phyloP scores from a whole-genome alignment of 2,888 invertebrate genomes.

The Fragum whitleyi region DNA sequence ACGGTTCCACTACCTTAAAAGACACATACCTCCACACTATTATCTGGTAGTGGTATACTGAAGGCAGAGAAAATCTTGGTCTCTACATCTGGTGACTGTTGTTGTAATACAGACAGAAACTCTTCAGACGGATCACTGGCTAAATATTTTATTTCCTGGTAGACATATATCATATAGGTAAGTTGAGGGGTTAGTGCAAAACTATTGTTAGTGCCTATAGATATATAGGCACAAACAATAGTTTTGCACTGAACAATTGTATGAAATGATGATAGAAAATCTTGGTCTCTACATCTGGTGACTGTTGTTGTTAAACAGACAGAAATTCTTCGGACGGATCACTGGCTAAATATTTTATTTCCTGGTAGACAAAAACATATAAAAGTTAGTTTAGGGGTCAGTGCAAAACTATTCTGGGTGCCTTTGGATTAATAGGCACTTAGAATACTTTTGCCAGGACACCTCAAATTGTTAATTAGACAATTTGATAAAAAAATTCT shows the following conservation, averaged over 20 bases:
- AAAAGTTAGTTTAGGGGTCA: too few relatives aligned
- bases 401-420: too few relatives aligned
- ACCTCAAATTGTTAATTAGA: too few relatives aligned
- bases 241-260: too few relatives aligned
- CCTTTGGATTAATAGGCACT: too few relatives aligned
- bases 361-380: slow-evolving; percentile 55
- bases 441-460: too few relatives aligned
- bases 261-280: too few relatives aligned
- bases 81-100: slow-evolving; percentile 58
- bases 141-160: slow-evolving; percentile 62
- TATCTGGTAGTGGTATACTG: slow-evolving; percentile 64
- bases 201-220: too few relatives aligned
- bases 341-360: slow-evolving; percentile 66
- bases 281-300: slow-evolving; percentile 57
- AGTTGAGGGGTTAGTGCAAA: too few relatives aligned
- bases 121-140: slow-evolving; percentile 73
- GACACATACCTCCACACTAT: slow-evolving; percentile 56
- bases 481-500: too few relatives aligned
- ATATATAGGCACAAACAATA: too few relatives aligned
- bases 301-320: slow-evolving; percentile 51
- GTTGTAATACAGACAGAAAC: slow-evolving; percentile 62
- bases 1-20: too few relatives aligned
- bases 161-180: not conserved
- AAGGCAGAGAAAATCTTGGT: slow-evolving; percentile 62
- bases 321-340: slow-evolving; percentile 73